A percentile compares a stretch with the other conserved stretches of the same genome.
phyloP scores from a whole-genome alignment of 2,888 invertebrate genomes.

The Eupeodes latifasciatus region DNA sequence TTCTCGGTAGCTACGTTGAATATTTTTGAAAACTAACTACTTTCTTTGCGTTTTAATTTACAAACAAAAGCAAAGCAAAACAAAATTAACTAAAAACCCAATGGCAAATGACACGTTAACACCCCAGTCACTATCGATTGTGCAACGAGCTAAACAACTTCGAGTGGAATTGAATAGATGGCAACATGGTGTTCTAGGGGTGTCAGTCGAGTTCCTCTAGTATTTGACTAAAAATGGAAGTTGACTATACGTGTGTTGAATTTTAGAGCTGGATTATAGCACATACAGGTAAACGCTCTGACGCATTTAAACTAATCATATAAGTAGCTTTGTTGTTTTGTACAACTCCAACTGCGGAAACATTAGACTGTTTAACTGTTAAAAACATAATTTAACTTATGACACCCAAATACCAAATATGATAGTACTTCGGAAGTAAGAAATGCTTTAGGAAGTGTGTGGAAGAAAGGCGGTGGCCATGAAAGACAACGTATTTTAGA shows the following conservation, averaged over 20 bases:
- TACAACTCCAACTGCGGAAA: constrained; percentile 46
- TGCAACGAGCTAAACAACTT: constrained; percentile 34
- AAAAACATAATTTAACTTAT: constrained; percentile 39
- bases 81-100: neutral
- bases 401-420: constrained; percentile 10
- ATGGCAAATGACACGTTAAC: constrained; percentile 2
- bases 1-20: neutral
- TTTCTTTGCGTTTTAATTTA: constrained; percentile 39
- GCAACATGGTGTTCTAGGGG: constrained; percentile 25
- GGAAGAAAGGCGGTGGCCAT: neutral
- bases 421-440: constrained; percentile 19
- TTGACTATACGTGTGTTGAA: constrained; percentile 63
- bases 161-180: constrained; percentile 53
- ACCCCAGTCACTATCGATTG: constrained; percentile 43
- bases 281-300: constrained; percentile 24
- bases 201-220: constrained; percentile 30
- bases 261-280: constrained; percentile 36
- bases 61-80: constrained; percentile 7
- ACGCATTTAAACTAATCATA: constrained; percentile 40
- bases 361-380: constrained; percentile 36
- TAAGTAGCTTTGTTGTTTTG: neutral
- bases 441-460: neutral
- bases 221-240: constrained; percentile 54
- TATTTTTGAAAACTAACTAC: constrained; percentile 11
- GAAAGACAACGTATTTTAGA: neutral